These are phyloP conservation scores for Lepeophtheirus nordmannii DNA, from an alignment of 2,888 invertebrate genomes.

Conservation along the genomic window DNA sequence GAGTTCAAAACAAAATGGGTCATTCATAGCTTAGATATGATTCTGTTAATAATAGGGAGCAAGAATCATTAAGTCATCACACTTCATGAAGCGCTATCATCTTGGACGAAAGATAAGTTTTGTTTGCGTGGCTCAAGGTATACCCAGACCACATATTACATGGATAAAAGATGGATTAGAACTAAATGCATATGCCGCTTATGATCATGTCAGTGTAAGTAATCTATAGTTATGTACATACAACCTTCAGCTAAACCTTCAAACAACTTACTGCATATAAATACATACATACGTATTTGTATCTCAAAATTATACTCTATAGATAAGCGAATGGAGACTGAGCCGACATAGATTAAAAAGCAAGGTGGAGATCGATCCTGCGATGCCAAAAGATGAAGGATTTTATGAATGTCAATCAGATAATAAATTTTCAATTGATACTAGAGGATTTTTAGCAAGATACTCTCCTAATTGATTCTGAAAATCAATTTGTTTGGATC, in stretches of 20 bases:
- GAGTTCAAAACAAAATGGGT: not conserved
- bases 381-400: slow-evolving; percentile 90
- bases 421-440: slow-evolving; percentile 80
- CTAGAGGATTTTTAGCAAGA: slow-evolving; percentile 79
- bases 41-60: slow-evolving; percentile 52
- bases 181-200: slow-evolving; percentile 47
- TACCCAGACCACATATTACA: slow-evolving; percentile 76
- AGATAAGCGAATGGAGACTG: slow-evolving; percentile 23
- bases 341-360: slow-evolving; percentile 65
- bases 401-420: slow-evolving; percentile 84
- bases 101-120: slow-evolving; percentile 86
- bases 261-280: not conserved
- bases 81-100: slow-evolving; percentile 83
- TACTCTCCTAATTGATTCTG: slow-evolving; percentile 38
- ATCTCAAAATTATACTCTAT: too few relatives aligned
- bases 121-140: slow-evolving; percentile 73
- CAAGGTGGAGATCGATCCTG: slow-evolving; percentile 84
- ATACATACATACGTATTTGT: not conserved
- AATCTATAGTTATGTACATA: not conserved
- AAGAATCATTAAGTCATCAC: slow-evolving; percentile 69
- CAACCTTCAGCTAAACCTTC: not conserved
- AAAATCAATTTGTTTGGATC: too few relatives aligned
- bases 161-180: slow-evolving; percentile 93
- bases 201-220: slow-evolving; percentile 17
- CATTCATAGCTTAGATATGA: too few relatives aligned